Conservation (phyloP, 2,888 invertebrate species). For the Scelioninae gen. 2 region DNA sequence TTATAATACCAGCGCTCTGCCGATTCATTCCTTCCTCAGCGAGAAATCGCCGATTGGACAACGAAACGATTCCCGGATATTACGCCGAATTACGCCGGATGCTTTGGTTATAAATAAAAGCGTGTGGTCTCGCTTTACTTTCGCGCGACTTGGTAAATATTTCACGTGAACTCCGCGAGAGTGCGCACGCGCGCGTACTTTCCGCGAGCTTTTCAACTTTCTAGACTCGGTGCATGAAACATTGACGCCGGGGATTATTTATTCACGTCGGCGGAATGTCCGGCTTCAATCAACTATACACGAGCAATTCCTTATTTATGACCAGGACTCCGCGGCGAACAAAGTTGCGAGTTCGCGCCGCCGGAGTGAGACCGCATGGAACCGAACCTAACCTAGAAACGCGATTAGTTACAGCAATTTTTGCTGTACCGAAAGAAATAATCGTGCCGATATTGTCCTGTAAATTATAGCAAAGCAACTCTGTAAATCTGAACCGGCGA, state of each 20-base stretch:
- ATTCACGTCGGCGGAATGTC: conserved; percentile 19
- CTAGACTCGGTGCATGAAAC: conserved; percentile 24
- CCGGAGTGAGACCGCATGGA: too few relatives aligned
- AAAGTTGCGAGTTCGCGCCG: too few relatives aligned
- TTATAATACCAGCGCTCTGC: too few relatives aligned
- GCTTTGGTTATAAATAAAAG: conserved; percentile 43
- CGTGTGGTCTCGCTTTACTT: conserved; percentile 29
- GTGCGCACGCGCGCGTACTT: conserved; percentile 33
- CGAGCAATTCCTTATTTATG: conserved; percentile 20
- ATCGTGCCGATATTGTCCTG: too few relatives aligned
- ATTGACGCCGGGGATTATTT: conserved; percentile 28
- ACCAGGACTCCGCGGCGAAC: conserved; percentile 8
- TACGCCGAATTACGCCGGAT: conserved; percentile 25
- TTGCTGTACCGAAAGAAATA: too few relatives aligned
- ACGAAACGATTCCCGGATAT: too few relatives aligned
- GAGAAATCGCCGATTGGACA: too few relatives aligned
- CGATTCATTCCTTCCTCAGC: too few relatives aligned
- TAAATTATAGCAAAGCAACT: too few relatives aligned
- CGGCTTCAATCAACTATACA: conserved; percentile 27
- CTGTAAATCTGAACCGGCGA: too few relatives aligned
- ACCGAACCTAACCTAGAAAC: too few relatives aligned
- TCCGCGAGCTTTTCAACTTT: conserved; percentile 30
- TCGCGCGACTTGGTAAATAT: conserved; percentile 34
- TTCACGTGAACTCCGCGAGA: conserved; percentile 23
- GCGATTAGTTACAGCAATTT: too few relatives aligned